Evolutionary conservation across 2,888 invertebrate species (phyloP).

Genomic region (Chymomyza amoena): DNA sequence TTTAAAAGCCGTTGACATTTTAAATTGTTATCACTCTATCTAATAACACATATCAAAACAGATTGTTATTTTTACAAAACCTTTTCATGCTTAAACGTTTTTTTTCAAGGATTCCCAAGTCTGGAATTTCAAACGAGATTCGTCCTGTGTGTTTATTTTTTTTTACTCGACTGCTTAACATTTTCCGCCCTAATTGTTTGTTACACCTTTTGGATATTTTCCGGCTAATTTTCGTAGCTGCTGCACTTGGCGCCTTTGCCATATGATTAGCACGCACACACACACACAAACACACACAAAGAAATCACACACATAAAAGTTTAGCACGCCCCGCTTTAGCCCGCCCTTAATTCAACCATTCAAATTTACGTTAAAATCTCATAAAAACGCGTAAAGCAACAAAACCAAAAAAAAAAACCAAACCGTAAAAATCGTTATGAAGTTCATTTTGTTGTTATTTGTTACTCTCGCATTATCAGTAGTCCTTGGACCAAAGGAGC

Average conservation of each 20-base stretch:
- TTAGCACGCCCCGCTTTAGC: slow-evolving; percentile 37
- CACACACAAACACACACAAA: slow-evolving; percentile 11
- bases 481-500: neutral
- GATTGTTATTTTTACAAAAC: neutral
- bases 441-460: slow-evolving; percentile 35
- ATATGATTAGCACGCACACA: slow-evolving; percentile 18
- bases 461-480: slow-evolving; percentile 25
- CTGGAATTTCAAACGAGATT: neutral
- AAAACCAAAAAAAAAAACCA: slow-evolving; percentile 14
- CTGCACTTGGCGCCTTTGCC: neutral
- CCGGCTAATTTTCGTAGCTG: slow-evolving; percentile 21
- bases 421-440: slow-evolving; percentile 37
- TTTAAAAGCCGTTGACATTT: neutral
- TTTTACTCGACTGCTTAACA: neutral
- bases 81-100: neutral
- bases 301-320: slow-evolving; percentile 57
- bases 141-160: neutral
- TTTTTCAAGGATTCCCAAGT: neutral
- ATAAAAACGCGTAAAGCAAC: slow-evolving; percentile 50
- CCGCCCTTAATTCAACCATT: slow-evolving; percentile 55
- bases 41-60: neutral
- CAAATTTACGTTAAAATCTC: slow-evolving; percentile 57
- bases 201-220: neutral
- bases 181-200: slow-evolving; percentile 20
- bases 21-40: neutral